Evolutionary conservation across 2,888 invertebrate species (phyloP).

Genomic region (Acronicta leporina): DNA sequence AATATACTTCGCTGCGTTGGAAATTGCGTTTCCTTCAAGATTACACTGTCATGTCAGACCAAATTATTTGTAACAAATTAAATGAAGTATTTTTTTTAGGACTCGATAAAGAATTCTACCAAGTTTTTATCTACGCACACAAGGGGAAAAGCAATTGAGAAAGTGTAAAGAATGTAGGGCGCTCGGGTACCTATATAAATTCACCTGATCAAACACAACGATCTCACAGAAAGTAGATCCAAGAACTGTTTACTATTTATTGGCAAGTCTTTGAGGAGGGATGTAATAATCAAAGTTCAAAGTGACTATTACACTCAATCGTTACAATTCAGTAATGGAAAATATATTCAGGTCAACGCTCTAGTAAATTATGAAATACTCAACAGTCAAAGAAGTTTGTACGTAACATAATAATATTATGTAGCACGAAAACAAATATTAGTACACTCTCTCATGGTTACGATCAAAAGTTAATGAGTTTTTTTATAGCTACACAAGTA

Average conservation of each 20-base stretch:
- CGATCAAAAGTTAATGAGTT: slow-evolving; percentile 71
- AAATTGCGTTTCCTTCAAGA: slow-evolving; percentile 27
- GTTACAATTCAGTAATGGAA: slow-evolving; percentile 49
- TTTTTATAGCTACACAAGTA: slow-evolving; percentile 65
- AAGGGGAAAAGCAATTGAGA: slow-evolving; percentile 51
- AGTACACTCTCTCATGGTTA: slow-evolving; percentile 57
- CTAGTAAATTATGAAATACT: slow-evolving; percentile 46
- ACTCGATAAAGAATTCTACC: slow-evolving; percentile 17
- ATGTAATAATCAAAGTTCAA: slow-evolving; percentile 52
- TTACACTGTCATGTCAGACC: slow-evolving; percentile 13
- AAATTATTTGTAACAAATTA: slow-evolving; percentile 10
- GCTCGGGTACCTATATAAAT: slow-evolving; percentile 52
- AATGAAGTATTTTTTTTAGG: slow-evolving; percentile 3
- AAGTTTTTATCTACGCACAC: slow-evolving; percentile 26
- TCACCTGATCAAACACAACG: slow-evolving; percentile 55
- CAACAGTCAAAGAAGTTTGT: slow-evolving; percentile 48
- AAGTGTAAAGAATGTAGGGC: slow-evolving; percentile 47
- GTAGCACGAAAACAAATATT: slow-evolving; percentile 60
- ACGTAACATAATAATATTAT: slow-evolving; percentile 50
- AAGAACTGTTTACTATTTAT: slow-evolving; percentile 56
- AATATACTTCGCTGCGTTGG: slow-evolving; percentile 32
- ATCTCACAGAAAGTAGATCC: slow-evolving; percentile 44
- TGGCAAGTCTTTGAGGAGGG: slow-evolving; percentile 47
- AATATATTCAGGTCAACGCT: slow-evolving; percentile 53
- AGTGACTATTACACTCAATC: slow-evolving; percentile 52